Base-by-base conservation (phyloP, 2,113 vertebrate species). In the Solenodon paradoxus region DNA sequence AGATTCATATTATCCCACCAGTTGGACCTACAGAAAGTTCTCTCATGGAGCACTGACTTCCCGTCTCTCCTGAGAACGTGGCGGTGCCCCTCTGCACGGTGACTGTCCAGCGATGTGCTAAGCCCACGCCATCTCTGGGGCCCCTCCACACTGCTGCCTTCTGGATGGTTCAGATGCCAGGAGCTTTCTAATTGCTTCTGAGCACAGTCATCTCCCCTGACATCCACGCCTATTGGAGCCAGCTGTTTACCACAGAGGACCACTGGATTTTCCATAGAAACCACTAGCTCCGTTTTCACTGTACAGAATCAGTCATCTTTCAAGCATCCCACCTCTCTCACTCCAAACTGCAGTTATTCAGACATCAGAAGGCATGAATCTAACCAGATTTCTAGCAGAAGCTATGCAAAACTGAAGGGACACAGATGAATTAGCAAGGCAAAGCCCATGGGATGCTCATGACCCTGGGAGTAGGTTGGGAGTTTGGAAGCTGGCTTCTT, bases 211-310 rank as follows among this genome's bases (percentile, higher is more conserved):
- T 45, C 28, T 30, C 3, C 5, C 28, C 45, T 42, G 16, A n/a
- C 61, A 53, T 4, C 26, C 16, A 92, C n/a, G 5, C 16, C 47
- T 19, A 12, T n/a, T n/a, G 10, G 35, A 30, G 26, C 49, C 15
- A 30, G 12, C 30, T 5, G 5, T 40, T 47, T 4, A 26, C 72
- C 20, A 2, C 16, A 12, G 30, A 4, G 72, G 20, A 47, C 30
- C 30, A 53, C 55, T 53, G 88, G 59, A 61, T 47, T 91, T 78
- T 71, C 55, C 19, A 17, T 26, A 78, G 51, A 91, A 89, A 66
- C 47, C 45, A 78, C n/a, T 40, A 75, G 51, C 4, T 7, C 38
- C 15, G 49, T 32, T 66, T 3, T 5, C 30, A 24, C 38, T 38
- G 9, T 64, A 9, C n/a, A 47, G 63, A 66, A 59, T 75, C 35